Conservation (phyloP, 1,140 invertebrate genomes). For the Saccostrea echinata region DNA sequence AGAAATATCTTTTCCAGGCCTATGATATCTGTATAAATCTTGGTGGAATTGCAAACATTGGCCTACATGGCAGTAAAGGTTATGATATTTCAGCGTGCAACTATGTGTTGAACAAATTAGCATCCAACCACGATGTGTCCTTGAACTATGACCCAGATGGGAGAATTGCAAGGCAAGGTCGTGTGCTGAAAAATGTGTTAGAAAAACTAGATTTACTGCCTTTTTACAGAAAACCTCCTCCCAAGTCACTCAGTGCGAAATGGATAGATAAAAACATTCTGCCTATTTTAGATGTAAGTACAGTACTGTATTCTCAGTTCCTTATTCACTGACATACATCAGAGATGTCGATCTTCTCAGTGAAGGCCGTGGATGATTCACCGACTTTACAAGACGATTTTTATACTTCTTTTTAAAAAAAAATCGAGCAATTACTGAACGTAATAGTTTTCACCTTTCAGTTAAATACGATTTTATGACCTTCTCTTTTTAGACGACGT, state of each 20-base stretch:
- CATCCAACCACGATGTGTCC: constrained; percentile 51
- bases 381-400: not conserved
- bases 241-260: constrained; percentile 73
- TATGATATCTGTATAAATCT: constrained; percentile 76
- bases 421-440: not conserved
- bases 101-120: constrained; percentile 73
- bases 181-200: constrained; percentile 63
- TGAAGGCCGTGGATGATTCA: too few species aligned
- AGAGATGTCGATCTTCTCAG: too few species aligned
- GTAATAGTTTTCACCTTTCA: not conserved
- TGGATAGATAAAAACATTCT: constrained; percentile 69
- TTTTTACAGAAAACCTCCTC: constrained; percentile 67
- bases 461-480: not conserved
- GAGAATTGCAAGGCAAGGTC: constrained; percentile 65
- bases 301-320: not conserved
- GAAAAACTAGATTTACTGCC: constrained; percentile 64
- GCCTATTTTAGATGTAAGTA: constrained; percentile 73
- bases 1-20: constrained; percentile 70
- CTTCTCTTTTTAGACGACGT: constrained; percentile 57
- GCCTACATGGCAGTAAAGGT: constrained; percentile 60
- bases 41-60: constrained; percentile 77
- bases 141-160: constrained; percentile 71
- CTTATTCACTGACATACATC: too few species aligned
- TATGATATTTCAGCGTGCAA: constrained; percentile 76
- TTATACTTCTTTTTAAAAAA: not conserved